Evolutionary conservation across 2,888 invertebrate species (phyloP).

Genomic region (Saturnia pavonia): DNA sequence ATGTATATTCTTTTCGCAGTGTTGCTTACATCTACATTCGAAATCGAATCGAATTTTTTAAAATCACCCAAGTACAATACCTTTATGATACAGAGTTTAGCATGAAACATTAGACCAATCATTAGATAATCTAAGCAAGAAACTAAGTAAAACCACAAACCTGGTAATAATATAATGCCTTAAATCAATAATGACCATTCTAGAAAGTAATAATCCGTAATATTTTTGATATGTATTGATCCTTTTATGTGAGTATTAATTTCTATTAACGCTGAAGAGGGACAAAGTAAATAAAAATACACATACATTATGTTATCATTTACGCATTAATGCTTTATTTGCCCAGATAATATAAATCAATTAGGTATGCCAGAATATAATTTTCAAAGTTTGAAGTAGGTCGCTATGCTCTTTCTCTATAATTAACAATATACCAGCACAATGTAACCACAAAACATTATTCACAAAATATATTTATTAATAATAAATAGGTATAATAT

Average conservation of each 20-base stretch:
- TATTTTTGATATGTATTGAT: background rate
- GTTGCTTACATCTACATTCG: too few relatives aligned
- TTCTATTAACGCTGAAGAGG: background rate
- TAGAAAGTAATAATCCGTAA: too few relatives aligned
- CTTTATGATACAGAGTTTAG: too few relatives aligned
- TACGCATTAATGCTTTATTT: slow-evolving; percentile 78
- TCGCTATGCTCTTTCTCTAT: slow-evolving; percentile 54
- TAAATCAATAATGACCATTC: too few relatives aligned
- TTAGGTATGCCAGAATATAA: slow-evolving; percentile 75
- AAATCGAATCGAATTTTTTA: too few relatives aligned
- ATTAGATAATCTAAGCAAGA: too few relatives aligned
- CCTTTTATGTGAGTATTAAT: background rate
- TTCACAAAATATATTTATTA: slow-evolving; percentile 75
- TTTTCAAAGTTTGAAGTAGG: slow-evolving; percentile 48
- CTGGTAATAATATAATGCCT: too few relatives aligned
- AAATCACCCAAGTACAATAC: too few relatives aligned
- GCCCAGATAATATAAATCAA: slow-evolving; percentile 80
- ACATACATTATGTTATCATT: slow-evolving; percentile 34
- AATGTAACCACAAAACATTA: slow-evolving; percentile 63
- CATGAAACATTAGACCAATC: too few relatives aligned
- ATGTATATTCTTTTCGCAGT: too few relatives aligned
- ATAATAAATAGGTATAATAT: slow-evolving; percentile 58
- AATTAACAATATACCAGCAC: slow-evolving; percentile 31
- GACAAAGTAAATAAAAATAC: slow-evolving; percentile 44
- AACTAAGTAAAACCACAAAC: slow-evolving; percentile 16